Base-by-base conservation (phyloP, 2,113 vertebrate species). In the Microtus oregoni region DNA sequence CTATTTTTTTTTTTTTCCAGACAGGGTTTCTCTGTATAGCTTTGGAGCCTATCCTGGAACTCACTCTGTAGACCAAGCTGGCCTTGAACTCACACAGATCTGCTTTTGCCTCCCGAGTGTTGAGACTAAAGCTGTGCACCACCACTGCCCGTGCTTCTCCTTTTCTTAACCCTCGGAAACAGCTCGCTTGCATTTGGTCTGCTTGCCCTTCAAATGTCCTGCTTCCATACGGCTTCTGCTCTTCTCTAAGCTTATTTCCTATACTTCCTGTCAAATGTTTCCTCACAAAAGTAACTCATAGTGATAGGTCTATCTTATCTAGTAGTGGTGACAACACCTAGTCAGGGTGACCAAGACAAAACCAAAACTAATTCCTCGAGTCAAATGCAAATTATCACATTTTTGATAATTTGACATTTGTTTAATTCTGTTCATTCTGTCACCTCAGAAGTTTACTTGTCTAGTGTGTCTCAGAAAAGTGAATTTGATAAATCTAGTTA, bases 401-500 rank as follows among this genome's bases (percentile, higher is more conserved):
- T 78, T 88, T 91, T 61, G 0, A 81, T 75, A 13, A 63, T 89
- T 94, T 63, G 12, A 30, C 68, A 50, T 61, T 94, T 94, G 91
- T 4, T 35, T 58, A 35, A 28, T 58, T 92, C 17, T 83, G 5
- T 1, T 73, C 55, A 86, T 83, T 88, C 11, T 79, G 1, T 86
- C 63, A 63, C 5, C 13, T 92, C 44, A 61, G 24, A 20, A 65
- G 28, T 86, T 92, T 65, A 44, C 44, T 68, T 89, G 15, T 90
- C 28, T 65, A 89, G 2, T 6, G 24, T 89, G n/a, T 67, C 76
- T 96, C 32, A 61, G 8, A 28, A 82, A 76, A 88, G 35, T 88
- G 15, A 83, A 61, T 82, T 87, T 95, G 24, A 35, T 73, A 89
- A 77, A 82, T 30, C 75, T 19, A 81, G n/a, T n/a, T n/a, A n/a